Base-by-base conservation (phyloP, 2,113 vertebrate genomes). In the Leptodactylus fuscus region DNA sequence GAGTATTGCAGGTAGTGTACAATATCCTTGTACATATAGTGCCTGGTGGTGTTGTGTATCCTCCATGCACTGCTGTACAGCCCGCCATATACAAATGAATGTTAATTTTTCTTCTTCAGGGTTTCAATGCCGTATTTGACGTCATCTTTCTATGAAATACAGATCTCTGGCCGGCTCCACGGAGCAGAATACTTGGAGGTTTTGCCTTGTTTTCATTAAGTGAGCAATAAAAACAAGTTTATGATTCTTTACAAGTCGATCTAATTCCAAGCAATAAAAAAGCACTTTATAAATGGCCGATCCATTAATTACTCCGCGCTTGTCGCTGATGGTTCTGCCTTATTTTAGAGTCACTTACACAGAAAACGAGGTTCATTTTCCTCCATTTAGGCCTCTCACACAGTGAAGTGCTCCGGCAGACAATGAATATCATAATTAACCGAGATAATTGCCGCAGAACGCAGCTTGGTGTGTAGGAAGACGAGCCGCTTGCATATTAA, bases 291-390 rank as follows among this genome's bases (percentile, higher is more conserved):
- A 74, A 38, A 83, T 58, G 71, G 46, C 20, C 27, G 15, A 83
- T 73, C 82, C 51, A 83, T 73, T 83, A 62, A 83, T 83, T 83
- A 83, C 70, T 75, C 51, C 76, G 27, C 62, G 71, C 41, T 83
- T 18, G 2, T 70, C 53, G 18, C 48, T 58, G 38, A 62, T 46
- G 81, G n/a, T 55, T 83, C 81, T 83, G 81, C 22, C 32, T 60
- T 83, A 58, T 83, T 73, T 73, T 73, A 41, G 34, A 83, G 70
- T 55, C 71, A 34, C 70, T 76, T 83, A 60, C 36, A 83, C 36
- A 46, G 38, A 83, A 75, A 83, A 53, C 27, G 18, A 83, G 71
- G 58, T 29, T 38, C 38, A 5, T 75, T 83, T 62, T 46, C 27
- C 46, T 75, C 53, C 53, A 83, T 83, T 83, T 83, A 62, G 55